Conservation (phyloP, 2,797 vertebrate species). For the Apogon talboti region DNA sequence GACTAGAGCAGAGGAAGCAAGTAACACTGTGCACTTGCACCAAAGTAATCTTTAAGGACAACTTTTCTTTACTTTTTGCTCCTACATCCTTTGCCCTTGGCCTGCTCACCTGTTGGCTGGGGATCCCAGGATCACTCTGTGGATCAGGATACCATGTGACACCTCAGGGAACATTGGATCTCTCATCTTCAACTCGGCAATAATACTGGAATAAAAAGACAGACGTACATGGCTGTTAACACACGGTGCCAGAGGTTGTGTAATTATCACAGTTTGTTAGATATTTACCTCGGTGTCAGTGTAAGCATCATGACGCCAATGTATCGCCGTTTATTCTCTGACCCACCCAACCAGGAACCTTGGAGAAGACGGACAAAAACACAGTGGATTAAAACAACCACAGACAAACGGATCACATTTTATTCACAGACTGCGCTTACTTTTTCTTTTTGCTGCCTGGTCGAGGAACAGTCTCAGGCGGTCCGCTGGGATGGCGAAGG, state of each 20-base stretch:
- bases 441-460: slow-evolving; percentile 83
- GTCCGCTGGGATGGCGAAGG: slow-evolving; percentile 97
- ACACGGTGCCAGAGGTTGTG: not conserved
- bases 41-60: too few relatives aligned
- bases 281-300: slow-evolving; percentile 88
- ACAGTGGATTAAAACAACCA: too few relatives aligned
- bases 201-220: slow-evolving; percentile 83
- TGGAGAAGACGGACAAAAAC: slow-evolving; percentile 3
- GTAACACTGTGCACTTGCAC: too few relatives aligned
- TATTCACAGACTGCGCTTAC: slow-evolving; percentile 64
- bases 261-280: not conserved
- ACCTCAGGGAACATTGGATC: slow-evolving; percentile 91
- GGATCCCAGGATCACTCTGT: slow-evolving; percentile 91
- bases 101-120: slow-evolving; percentile 88
- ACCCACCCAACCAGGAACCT: slow-evolving; percentile 87
- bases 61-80: not conserved
- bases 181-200: slow-evolving; percentile 90
- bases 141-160: slow-evolving; percentile 91
- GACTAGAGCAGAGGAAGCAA: too few relatives aligned
- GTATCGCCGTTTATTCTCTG: slow-evolving; percentile 86
- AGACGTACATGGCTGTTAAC: slow-evolving; percentile 2
- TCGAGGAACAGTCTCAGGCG: slow-evolving; percentile 88
- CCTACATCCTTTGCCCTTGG: rapidly evolving
- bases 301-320: slow-evolving; percentile 98
- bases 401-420: too few relatives aligned